phyloP scores from a whole-genome alignment of 2,888 invertebrate species.

The Phalera bucephala region DNA sequence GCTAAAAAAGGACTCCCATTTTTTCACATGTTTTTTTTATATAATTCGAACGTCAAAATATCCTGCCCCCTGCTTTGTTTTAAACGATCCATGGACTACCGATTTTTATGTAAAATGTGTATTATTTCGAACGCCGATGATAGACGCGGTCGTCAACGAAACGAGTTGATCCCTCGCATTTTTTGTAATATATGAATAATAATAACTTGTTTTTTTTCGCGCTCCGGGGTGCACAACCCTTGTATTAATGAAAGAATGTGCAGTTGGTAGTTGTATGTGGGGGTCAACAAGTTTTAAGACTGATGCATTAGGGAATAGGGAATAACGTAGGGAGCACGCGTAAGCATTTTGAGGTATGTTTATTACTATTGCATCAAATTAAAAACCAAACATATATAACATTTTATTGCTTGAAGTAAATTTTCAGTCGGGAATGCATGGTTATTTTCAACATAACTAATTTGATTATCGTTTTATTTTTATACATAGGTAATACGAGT shows the following conservation, averaged over 20 bases:
- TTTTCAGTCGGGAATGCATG: too few species aligned
- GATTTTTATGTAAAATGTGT: constrained; percentile 45
- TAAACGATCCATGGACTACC: constrained; percentile 58
- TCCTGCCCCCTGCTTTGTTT: constrained; percentile 66
- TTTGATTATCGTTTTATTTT: too few species aligned
- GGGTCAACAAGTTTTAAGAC: constrained; percentile 65
- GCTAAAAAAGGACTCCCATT: constrained; percentile 13
- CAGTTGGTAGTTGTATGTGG: constrained; percentile 71
- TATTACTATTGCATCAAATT: background rate
- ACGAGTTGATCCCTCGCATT: constrained; percentile 47
- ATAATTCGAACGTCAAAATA: constrained; percentile 49
- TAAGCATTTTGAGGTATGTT: constrained; percentile 26
- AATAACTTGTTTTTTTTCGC: constrained; percentile 69
- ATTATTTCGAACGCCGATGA: constrained; percentile 56
- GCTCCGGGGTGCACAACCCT: constrained; percentile 74
- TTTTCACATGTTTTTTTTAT: constrained; percentile 28
- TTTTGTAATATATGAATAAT: constrained; percentile 63
- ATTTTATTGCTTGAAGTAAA: too few species aligned
- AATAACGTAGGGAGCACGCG: constrained; percentile 47
- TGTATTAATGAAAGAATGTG: constrained; percentile 68
- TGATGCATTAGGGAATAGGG: too few species aligned
- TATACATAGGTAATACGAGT: background rate
- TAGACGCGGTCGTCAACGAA: constrained; percentile 59
- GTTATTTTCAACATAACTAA: too few species aligned
- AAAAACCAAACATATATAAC: too few species aligned